Conservation (phyloP, 2,113 vertebrate genomes). For the Percina caprodes region DNA sequence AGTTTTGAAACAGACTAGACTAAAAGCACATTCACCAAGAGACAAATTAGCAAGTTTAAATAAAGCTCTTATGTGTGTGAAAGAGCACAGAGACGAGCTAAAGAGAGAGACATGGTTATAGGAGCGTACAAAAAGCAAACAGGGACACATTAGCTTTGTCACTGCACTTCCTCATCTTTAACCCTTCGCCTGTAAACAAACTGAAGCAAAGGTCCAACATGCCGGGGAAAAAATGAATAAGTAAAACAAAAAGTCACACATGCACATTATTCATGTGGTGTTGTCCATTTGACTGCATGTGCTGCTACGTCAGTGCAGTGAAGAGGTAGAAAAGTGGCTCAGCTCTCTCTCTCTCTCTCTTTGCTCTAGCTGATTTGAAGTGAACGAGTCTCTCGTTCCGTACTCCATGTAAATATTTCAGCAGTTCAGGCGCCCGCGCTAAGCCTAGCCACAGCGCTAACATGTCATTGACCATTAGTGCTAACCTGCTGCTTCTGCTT, state of each 20-base stretch:
- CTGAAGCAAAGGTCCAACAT: constrained; percentile 55
- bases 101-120: not conserved
- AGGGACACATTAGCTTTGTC: constrained; percentile 19
- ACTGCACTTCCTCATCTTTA: constrained; percentile 36
- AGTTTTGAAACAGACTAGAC: not conserved
- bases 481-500: constrained; percentile 76
- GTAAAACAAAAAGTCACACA: constrained; percentile 70
- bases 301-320: constrained; percentile 58
- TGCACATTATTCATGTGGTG: constrained; percentile 69
- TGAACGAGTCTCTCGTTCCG: constrained; percentile 76
- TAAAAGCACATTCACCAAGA: not conserved
- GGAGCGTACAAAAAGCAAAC: constrained; percentile 9
- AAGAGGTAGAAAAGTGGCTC: constrained; percentile 64
- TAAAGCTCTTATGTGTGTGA: not conserved
- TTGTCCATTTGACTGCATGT: constrained; percentile 66
- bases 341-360: constrained; percentile 52
- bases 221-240: constrained; percentile 66
- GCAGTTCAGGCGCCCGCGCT: constrained; percentile 64
- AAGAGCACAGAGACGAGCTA: not conserved
- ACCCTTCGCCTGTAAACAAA: constrained; percentile 54
- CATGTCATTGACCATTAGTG: constrained; percentile 84
- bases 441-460: constrained; percentile 69
- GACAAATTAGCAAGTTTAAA: constrained; percentile 1
- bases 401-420: constrained; percentile 83
- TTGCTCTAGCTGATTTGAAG: constrained; percentile 73